Base-by-base conservation (phyloP, 2,113 vertebrate genomes). In the Anoura caudifer region DNA sequence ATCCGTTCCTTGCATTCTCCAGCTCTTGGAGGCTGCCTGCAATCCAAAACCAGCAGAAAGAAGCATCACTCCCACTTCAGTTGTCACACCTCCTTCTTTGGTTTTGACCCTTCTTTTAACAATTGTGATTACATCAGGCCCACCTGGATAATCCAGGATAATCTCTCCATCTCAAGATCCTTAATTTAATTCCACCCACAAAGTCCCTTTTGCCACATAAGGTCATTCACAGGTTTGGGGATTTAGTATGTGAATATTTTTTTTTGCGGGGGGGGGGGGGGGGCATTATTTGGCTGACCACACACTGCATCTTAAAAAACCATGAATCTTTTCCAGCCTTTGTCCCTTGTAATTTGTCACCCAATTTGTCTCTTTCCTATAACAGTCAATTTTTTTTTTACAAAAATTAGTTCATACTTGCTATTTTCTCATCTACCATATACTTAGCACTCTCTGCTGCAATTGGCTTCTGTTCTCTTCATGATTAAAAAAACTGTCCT, bases 281-380 rank as follows among this genome's bases (percentile, higher is more conserved):
- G 4, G 8, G 24, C 15, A 59, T 73, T 72, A 93, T 41, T 65
- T 28, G n/a, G 36, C 33, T 72, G 85, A 65, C 38, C 12, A 76
- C 4, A 88, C 73, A 92, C 4, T 20, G n/a, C 24, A 45, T 33
- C 19, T 86, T 56, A 87, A 95, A 86, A 86, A 89, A 77, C 38
- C 33, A 70, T n/a, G 0, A 67, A 0, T n/a, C 1, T 24, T 79
- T 80, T 82, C 61, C 36, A 86, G 61, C 5, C 22, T 47, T 91
- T 79, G 52, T 69, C 4, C 47, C n/a, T 94, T 43, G 69, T 80
- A 75, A 85, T 2, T 19, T 73, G 15, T 59, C 14, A 67, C 7
- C 4, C 7, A 56, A 20, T n/a, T 73, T 69, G 5, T 94, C 33
- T 75, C 61, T 85, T 85, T 82, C 14, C 15, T 10, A 14, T 41